Conservation (phyloP, 2,888 invertebrate species). For the Pammene aurita region DNA sequence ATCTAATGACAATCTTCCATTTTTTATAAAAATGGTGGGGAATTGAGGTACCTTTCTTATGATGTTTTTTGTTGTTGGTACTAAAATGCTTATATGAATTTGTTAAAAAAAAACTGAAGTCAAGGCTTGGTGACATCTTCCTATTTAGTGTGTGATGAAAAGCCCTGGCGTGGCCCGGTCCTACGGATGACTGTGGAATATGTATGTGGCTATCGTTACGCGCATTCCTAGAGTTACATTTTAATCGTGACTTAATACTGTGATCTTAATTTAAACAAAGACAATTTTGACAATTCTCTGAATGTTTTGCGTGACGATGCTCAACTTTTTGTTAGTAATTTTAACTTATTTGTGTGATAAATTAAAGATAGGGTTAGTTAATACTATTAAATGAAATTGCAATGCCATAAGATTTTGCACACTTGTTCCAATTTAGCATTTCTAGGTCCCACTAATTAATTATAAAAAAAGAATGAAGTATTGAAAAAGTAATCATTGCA, state of each 20-base stretch:
- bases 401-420: constrained; percentile 75
- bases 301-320: constrained; percentile 70
- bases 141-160: constrained; percentile 56
- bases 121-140: constrained; percentile 65
- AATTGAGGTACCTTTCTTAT: constrained; percentile 48
- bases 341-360: constrained; percentile 80
- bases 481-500: constrained; percentile 55
- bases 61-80: constrained; percentile 46
- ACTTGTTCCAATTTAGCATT: constrained; percentile 76
- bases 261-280: constrained; percentile 82
- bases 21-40: constrained; percentile 46
- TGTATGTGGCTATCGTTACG: constrained; percentile 72
- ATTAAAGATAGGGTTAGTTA: constrained; percentile 70
- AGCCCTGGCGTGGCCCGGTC: constrained; percentile 69
- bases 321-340: constrained; percentile 65
- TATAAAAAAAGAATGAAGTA: constrained; percentile 51
- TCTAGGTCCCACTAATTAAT: constrained; percentile 59
- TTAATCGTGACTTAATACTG: constrained; percentile 81
- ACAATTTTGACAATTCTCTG: constrained; percentile 79
- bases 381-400: constrained; percentile 64
- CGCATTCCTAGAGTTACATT: constrained; percentile 77
- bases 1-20: constrained; percentile 50
- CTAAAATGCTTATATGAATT: constrained; percentile 45
- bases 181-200: constrained; percentile 81
- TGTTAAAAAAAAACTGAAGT: constrained; percentile 55